Evolutionary conservation across 2,113 vertebrate species (phyloP), one percentile per base, ranked within the genome.

Genomic region (Tor tambroides): DNA sequence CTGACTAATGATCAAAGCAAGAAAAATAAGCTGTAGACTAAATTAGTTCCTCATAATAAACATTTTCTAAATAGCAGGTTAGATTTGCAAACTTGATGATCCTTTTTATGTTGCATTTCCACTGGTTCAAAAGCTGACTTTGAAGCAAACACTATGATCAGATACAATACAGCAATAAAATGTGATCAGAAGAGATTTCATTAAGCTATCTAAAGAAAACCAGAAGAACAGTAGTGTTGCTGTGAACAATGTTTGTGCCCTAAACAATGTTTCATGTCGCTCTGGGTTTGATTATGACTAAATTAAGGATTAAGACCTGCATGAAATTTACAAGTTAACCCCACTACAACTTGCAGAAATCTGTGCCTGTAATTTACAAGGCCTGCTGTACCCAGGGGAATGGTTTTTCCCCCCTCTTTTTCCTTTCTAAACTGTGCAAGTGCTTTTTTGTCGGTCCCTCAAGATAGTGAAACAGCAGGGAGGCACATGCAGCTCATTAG

Each of bases 221-320:
- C 11, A 75, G 46, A 41, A 69, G 21, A 76, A 43, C 21, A 26
- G 26, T 10, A 3, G 17, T 59, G 83, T 72, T 67, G 35, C 67
- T 38, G 23, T 17, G 49, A 14, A 0, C 6, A 28, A 21, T 19
- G 38, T n/a, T n/a, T n/a, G 51, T 17, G 6, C 1, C 30, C 28
- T 59, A 74, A 87, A 83, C 90, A 85, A 51, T 67, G 51, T 90
- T 90, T 91, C 87, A 89, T 71, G 80, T 65, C 14, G 28, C n/a
- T 65, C 80, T 65, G 59, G 81, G 54, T 86, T 80, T 86, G 89
- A 85, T 88, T 87, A 89, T 87, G 84, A 86, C 81, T 86, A 84
- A 86, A 67, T 88, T 85, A 90, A 87, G 85, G 81, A 82, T 86
- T 86, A 65, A 65, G 87, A 88, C 89, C 89, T 80, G 17, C 75